Base-by-base conservation (phyloP, 2,888 invertebrate species). In the Vesta saturnalis region DNA sequence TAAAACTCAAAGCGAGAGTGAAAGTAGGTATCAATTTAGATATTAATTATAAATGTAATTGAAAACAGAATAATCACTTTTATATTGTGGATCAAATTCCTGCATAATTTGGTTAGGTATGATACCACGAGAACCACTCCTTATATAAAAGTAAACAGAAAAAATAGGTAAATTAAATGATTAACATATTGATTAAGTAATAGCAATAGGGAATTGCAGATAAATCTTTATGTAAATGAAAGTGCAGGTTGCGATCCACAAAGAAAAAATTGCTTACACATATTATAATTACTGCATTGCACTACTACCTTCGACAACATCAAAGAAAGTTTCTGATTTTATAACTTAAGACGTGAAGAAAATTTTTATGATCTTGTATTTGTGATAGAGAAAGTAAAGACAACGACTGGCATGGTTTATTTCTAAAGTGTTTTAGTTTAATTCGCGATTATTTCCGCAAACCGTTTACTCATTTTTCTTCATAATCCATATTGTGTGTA, bases 341-440 rank as follows among this genome's bases (percentile, higher is more conserved):
- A 59, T 64, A 23, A 19, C 15, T 14, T 16, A 58, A 5, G 39
- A 64, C 66, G 66, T 66, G 60, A 35, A 60, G 60, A 56, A 66
- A 60, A 66, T 60, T 56, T 60, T 65, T 60, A 58, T 21, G 57
- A 47, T 49, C 18, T 16, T 19, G 6, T 6, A n/a, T 46, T n/a
- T 60, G 54, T 23, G 57, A 67, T 57, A 52, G 67, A 67, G 67
- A 67, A 67, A 67, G 67, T 67, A 67, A 62, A 43, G 8, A 15
- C 62, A 62, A 67, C 62, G 62, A 56, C 62, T 62, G 52, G 62
- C 43, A 35, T n/a, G 54, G 54, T 54, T 55, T 59, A 15, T 22
- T 57, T 49, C 60, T n/a, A 55, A 16, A 56, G 47, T 18, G 46
- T 61, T 43, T 62, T 56, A 56, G 56, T 56, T n/a, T 22, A 23